Evolutionary conservation across 2,113 vertebrate species (phyloP), one percentile per base, ranked within the genome.

Genomic region (Microtus pennsylvanicus): DNA sequence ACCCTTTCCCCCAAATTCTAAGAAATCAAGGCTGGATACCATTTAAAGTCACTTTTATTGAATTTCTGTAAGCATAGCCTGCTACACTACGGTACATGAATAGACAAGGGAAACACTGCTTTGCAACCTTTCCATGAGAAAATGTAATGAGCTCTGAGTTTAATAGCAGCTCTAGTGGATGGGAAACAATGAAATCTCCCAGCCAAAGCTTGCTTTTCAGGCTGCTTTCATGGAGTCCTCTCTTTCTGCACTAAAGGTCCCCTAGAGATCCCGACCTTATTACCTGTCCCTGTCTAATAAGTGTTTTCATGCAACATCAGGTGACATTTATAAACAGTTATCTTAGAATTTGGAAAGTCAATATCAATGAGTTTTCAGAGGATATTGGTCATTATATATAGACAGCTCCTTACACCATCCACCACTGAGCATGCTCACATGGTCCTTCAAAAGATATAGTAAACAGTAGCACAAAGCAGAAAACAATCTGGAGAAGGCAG

Each of bases 11-110:
- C 8, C 1, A 89, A 58, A 94, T 83, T 72, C 35, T 61, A 28
- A 89, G 42, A 87, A 16, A 6, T n/a, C 38, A 24, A 30, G 13
- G 19, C 3, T 72, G 82, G 22, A 77, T 3, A 82, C 22, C 19
- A 82, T 42, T 65, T 85, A 93, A 94, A 80, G 77, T 35, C 6
- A 70, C 30, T 75, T 80, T 94, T 67, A 7, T 92, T 92, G 50
- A 28, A 1, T 95, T 90, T 87, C 7, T 0, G 7, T 45, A 28
- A 86, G 30, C 3, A 0, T 67, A 17, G 63, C 17, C 83, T 86
- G 14, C 42, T 86, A 47, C 47, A 47, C 30, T 22, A 22, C 69
- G 38, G 16, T 67, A 5, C 33, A 47, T 28, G 42, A 45, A 35
- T 67, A 67, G 42, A 10, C 8, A 4, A 28, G 91, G 26, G 14